These are phyloP conservation scores for Rissa tridactyla DNA, from an alignment of 2,113 vertebrate genomes.

Conservation along the genomic window DNA sequence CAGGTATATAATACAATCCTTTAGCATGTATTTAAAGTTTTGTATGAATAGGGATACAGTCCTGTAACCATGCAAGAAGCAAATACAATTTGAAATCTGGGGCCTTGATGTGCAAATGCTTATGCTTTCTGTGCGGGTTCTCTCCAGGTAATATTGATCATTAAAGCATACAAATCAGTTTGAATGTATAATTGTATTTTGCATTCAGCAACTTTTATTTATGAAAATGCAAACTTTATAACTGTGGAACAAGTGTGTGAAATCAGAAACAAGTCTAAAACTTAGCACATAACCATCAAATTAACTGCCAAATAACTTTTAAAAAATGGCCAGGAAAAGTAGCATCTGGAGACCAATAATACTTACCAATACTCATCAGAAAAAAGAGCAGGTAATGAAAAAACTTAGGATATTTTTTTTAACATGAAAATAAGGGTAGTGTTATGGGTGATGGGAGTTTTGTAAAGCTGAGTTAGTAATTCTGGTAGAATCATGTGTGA, in stretches of 20 bases:
- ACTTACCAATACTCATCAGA: not conserved
- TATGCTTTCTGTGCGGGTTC: not conserved
- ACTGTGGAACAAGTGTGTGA: not conserved
- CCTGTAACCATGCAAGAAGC: rapidly evolving
- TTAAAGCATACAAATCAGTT: not conserved
- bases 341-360: not conserved
- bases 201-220: not conserved
- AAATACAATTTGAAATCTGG: not conserved
- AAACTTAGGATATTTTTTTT: not conserved
- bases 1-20: not conserved
- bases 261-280: not conserved
- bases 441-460: not conserved
- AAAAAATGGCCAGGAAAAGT: not conserved
- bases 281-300: not conserved
- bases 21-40: not conserved
- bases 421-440: not conserved
- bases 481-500: not conserved
- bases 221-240: not conserved
- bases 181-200: not conserved
- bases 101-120: not conserved
- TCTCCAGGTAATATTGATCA: not conserved
- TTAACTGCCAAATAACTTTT: not conserved
- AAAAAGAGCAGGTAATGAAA: not conserved
- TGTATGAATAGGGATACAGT: not conserved
- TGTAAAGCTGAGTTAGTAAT: not conserved